Evolutionary conservation across 2,113 vertebrate species (phyloP).

Genomic region (Pteruthius melanotis): DNA sequence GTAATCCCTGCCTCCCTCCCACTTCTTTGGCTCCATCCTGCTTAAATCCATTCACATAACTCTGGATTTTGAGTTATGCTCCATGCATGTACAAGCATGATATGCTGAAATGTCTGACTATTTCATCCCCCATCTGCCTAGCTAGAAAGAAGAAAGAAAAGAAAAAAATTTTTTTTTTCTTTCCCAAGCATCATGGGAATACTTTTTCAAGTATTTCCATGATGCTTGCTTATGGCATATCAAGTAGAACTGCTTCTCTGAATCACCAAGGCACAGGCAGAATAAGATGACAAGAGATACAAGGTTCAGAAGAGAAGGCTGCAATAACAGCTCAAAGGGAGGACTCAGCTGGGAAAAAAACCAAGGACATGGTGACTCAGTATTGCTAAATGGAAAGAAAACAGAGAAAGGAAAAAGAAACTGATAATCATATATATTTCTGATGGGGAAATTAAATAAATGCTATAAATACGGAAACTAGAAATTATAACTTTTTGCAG

Average conservation of each 20-base stretch:
- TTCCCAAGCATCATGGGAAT: too few species aligned
- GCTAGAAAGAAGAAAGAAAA: background rate
- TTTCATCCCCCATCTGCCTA: background rate
- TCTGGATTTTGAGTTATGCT: slow-evolving; percentile 15
- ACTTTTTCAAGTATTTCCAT: background rate
- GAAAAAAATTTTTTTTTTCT: too few species aligned
- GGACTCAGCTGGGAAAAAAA: background rate
- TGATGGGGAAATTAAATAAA: background rate
- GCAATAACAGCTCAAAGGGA: background rate
- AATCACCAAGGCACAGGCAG: background rate
- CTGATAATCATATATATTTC: background rate
- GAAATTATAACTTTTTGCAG: background rate
- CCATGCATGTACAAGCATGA: slow-evolving; percentile 24
- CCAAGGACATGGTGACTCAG: background rate
- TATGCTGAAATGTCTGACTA: background rate
- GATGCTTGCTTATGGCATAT: background rate
- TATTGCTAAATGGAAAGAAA: background rate
- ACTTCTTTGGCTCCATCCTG: background rate
- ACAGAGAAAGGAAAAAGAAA: background rate
- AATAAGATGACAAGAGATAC: background rate
- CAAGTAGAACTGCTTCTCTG: background rate
- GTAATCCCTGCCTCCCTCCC: slow-evolving; percentile 8
- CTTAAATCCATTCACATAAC: slow-evolving; percentile 22
- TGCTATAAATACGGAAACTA: background rate
- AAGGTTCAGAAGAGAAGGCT: background rate